These are phyloP conservation scores for Palaemon carinicauda DNA, from an alignment of 1,140 invertebrate species.

Conservation along the genomic window DNA sequence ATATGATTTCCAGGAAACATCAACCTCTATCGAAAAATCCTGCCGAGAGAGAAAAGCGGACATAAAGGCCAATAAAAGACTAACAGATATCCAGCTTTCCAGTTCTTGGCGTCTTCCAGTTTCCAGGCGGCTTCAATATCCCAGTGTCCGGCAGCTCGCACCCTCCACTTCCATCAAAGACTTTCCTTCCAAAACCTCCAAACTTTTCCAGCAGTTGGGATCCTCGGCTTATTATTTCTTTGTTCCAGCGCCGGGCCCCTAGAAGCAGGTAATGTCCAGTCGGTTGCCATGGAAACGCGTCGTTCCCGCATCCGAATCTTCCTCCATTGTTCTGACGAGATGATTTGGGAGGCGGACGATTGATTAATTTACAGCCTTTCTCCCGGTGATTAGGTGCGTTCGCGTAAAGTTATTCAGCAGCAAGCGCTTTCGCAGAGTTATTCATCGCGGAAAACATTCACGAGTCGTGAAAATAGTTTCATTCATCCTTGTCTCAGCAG, in stretches of 20 bases:
- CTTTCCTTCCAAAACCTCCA: constrained; percentile 38
- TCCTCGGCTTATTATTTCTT: constrained; percentile 55
- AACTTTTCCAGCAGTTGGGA: constrained; percentile 52
- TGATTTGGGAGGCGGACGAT: constrained; percentile 31
- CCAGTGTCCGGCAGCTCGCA: neutral
- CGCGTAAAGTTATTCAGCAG: too few relatives aligned
- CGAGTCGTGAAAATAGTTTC: neutral
- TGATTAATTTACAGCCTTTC: constrained; percentile 42
- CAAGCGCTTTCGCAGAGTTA: too few relatives aligned
- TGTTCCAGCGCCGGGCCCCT: constrained; percentile 44
- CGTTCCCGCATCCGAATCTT: constrained; percentile 43
- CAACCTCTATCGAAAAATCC: too few relatives aligned
- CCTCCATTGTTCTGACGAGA: constrained; percentile 28
- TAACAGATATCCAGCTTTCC: neutral
- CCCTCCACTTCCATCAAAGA: constrained; percentile 38
- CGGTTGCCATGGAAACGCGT: constrained; percentile 52
- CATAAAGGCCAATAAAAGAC: too few relatives aligned
- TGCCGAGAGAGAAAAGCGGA: too few relatives aligned
- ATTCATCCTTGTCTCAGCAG: neutral
- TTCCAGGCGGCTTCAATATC: constrained; percentile 21
- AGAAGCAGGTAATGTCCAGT: constrained; percentile 55
- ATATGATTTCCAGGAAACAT: too few relatives aligned
- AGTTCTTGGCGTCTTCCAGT: neutral
- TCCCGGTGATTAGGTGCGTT: neutral
- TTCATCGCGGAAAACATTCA: neutral